Base-by-base conservation (phyloP, 2,888 invertebrate species). In the Dastarcus helophoroides region DNA sequence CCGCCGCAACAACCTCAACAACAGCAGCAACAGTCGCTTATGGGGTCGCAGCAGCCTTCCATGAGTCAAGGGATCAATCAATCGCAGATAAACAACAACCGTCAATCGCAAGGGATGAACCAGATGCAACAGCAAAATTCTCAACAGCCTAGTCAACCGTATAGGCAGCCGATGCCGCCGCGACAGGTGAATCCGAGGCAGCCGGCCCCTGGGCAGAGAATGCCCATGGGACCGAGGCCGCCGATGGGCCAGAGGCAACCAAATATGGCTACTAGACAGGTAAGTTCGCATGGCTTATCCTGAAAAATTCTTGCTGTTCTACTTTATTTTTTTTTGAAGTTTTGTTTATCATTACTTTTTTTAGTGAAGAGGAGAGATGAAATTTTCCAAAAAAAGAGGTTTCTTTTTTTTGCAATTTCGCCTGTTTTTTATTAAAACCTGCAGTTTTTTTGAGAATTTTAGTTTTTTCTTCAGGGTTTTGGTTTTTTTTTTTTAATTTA, bases 151-250 rank as follows among this genome's bases (percentile, higher is more conserved):
- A 43, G 29, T 23, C 38, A 29, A 14, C 30, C 22, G 23, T 41
- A 32, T 23, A 42, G 39, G 27, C 48, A 42, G 32, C 37, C 41
- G 22, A 47, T 42, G 40, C 39, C 28, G 15, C 44, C 47, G 10
- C 40, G 50, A 12, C 44, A 40, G 26, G 32, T 32, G 3, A 30
- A 23, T n/a, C 40, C 39, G 13, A 29, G 37, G 3, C 39, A 40
- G 7, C 34, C 48, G 2, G 40, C 41, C 23, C 57, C 60, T 3
- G 51, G 63, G 26, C 58, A 61, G 54, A 37, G 46, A 30, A 39
- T 33, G 35, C 46, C 31, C 9, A 35, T 38, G 24, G 38, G 13
- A 4, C 43, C 44, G 6, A 29, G 46, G 24, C 50, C 46, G 39
- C 42, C 45, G 3, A 39, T 39, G 35, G 36, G 29, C 23, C 48